phyloP scores from a whole-genome alignment of 2,113 vertebrate genomes.

The Dicerorhinus sumatrensis region DNA sequence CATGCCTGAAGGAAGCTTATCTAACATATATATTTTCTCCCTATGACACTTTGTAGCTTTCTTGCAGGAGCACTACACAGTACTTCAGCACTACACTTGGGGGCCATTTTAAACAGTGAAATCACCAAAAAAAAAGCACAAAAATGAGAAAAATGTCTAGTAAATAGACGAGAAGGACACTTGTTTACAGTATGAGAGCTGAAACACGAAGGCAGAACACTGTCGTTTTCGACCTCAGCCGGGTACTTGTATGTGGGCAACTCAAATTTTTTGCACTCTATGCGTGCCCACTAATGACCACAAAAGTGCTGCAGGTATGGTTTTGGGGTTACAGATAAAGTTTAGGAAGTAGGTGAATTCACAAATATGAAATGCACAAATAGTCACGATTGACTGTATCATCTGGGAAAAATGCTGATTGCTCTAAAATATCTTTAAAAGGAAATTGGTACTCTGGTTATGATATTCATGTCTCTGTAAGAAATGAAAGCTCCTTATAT shows the following conservation, averaged over 20 bases:
- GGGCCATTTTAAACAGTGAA: neutral
- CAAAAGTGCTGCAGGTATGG: neutral
- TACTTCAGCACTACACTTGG: neutral
- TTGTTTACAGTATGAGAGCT: neutral
- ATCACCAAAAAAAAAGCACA: neutral
- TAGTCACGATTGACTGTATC: neutral
- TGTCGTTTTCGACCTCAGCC: neutral
- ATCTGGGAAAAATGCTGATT: slow-evolving; percentile 32
- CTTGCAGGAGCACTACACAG: neutral
- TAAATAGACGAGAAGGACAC: neutral
- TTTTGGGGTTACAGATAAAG: neutral
- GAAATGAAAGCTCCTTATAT: neutral
- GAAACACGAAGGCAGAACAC: neutral
- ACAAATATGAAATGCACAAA: neutral
- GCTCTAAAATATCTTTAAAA: neutral
- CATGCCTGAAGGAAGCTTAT: neutral
- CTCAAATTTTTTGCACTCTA: neutral
- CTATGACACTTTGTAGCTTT: neutral
- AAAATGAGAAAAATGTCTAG: neutral
- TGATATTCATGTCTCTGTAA: neutral
- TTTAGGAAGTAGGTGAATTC: slow-evolving; percentile 23
- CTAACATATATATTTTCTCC: neutral
- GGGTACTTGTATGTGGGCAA: neutral
- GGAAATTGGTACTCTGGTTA: neutral
- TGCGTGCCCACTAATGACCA: neutral